Evolutionary conservation across 2,888 invertebrate species (phyloP).

Genomic region (Metacarcinus magister): DNA sequence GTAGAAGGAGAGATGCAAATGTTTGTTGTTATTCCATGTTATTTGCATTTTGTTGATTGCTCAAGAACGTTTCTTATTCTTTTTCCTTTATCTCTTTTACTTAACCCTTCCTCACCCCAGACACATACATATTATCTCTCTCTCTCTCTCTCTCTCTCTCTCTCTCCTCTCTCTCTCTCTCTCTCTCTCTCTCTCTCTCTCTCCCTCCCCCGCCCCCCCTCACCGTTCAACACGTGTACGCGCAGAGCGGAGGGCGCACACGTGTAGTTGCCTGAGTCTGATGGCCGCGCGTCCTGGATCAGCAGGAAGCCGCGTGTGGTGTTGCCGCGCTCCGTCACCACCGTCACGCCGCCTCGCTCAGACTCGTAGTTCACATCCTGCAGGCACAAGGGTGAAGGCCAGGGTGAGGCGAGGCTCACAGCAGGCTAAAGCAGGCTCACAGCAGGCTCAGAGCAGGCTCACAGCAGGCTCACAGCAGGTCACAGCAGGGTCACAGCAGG

Average conservation of each 20-base stretch:
- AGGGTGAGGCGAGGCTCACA: not conserved
- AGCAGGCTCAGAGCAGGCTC: too few species aligned
- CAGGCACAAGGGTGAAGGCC: constrained; percentile 83
- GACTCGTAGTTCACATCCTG: constrained; percentile 98
- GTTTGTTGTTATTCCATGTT: not conserved
- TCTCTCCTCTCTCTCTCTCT: constrained; percentile 42
- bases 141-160: constrained; percentile 26
- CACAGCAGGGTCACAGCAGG: too few species aligned
- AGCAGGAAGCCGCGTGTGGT: constrained; percentile 95
- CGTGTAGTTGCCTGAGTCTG: not conserved
- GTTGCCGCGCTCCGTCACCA: constrained; percentile 94
- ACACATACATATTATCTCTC: not conserved
- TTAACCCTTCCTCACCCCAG: not conserved
- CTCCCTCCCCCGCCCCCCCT: constrained; percentile 79
- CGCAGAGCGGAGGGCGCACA: constrained; percentile 92
- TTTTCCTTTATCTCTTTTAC: not conserved
- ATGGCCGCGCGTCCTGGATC: constrained; percentile 87
- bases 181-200: constrained; percentile 36
- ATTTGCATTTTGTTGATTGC: constrained; percentile 26
- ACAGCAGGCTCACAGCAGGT: too few species aligned
- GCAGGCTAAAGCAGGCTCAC: too few species aligned
- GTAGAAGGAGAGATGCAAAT: not conserved
- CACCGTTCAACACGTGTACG: constrained; percentile 96
- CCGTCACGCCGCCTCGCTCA: constrained; percentile 94
- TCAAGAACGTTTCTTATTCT: not conserved